Base-by-base conservation (phyloP, 2,888 invertebrate genomes). In the Sabatieria punctata region DNA sequence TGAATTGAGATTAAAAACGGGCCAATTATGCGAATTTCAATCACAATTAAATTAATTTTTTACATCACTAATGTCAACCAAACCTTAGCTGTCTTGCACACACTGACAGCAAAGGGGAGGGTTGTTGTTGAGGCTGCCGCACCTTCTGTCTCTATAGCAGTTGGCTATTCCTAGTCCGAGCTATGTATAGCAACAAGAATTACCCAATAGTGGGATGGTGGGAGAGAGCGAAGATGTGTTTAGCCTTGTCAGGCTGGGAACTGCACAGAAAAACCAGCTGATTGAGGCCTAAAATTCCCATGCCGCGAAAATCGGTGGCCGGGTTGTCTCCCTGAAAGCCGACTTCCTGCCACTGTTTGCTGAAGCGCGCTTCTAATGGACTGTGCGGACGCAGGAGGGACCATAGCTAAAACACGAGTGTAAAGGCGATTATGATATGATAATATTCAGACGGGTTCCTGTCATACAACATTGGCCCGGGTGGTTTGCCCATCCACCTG, bases 241-340 rank as follows among this genome's bases (percentile, higher is more conserved):
- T 45, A 11, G 53, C 51, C 13, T 43, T 45, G 2, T 49, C 54
- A 3, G 45, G 48, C 33, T 58, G 53, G 22, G 44, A 46, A 45
- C 55, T 38, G 26, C 3, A 39, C 8, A 41, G 61, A 57, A 63
- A 89, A 58, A 89, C 64, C 1, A 95, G 73, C 69, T 93, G 91
- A 58, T 91, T 84, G 41, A 97, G 70, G 8, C 91, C 91, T 36
- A 97, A 73, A 49, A 91, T 68, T 23, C 95, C 95, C 91, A 95
- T 95, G 51, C 95, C 95, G 44, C 95, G 78, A 64, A 97, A 97
- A 71, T 97, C 95, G 1, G 95, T 95, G 68, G 85, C 83, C 0
- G 95, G 95, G 72, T 97, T 91, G 60, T 88, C 85, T 18, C 95
- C 95, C 55, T 71, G 71, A 71, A 97, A 97, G 21, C 95, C 93